Base-by-base conservation (phyloP, 2,113 vertebrate genomes). In the Ciconia maguari region DNA sequence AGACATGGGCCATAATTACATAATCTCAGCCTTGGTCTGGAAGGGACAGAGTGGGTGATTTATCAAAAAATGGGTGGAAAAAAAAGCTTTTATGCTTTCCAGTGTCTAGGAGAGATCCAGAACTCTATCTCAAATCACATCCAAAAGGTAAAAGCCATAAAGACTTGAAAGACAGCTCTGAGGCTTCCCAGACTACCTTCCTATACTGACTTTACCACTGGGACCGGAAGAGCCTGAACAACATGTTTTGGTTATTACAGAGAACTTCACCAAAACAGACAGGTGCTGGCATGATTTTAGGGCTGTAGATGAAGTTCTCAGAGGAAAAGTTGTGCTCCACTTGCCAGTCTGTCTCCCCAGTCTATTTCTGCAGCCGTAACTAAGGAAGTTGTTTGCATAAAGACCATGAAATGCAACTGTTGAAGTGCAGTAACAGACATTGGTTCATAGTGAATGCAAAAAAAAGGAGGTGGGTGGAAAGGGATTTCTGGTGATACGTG, bases 211-310 rank as follows among this genome's bases (percentile, higher is more conserved):
- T 89, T 85, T 70, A 75, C 79, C n/a, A 54, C 83, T 77, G 87
- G 55, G 79, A 90, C 92, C 64, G 83, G 96, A 93, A 89, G 48
- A 94, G 76, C 94, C 76, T 92, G 96, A 94, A 85, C 66, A 77
- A 88, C 94, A 20, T 0, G 79, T 94, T 97, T 90, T 75, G 71
- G 38, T 86, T 92, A 81, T 89, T 90, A 70, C 21, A 83, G 88
- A 83, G 71, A 95, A 89, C 71, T 93, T 94, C 60, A 92, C 75
- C 30, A 86, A 86, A 94, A 55, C n/a, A 88, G 76, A 46, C 79
- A 90, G 64, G 90, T 93, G 36, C 69, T 83, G 79, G 60, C 87
- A 91, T 66, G 92, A 90, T 95, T 96, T 92, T 93, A 95, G 38
- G 46, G 25, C 58, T 89, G 22, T 29, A 58, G 69, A 58, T 66